Evolutionary conservation across 1,140 invertebrate genomes (phyloP), one percentile per base, ranked within the genome.

Genomic region (Amyelois transitella): DNA sequence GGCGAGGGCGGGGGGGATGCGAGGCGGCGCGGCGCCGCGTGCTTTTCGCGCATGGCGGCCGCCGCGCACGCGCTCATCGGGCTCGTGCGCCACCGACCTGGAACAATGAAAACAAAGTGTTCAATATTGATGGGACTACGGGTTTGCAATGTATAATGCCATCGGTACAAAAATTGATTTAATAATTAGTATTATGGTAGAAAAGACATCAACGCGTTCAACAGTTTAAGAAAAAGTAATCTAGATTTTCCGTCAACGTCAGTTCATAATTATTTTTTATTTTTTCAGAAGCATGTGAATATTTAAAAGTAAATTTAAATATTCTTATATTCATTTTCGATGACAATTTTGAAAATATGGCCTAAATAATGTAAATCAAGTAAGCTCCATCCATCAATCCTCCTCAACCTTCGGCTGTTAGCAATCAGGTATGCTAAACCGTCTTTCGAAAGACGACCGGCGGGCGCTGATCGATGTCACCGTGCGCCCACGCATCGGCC

Each of bases 1-100:
- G 78, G 77, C 45, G 77, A 78, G 19, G 76, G 62, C 51, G 86
- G 80, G 66, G 83, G 79, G 60, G 88, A 88, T 70, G 77, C 83
- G 66, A 80, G 86, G 84, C 75, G 88, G 79, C 79, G 88, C 82
- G 81, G 86, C 76, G 79, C 86, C 86, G 86, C 81, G 87, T 88
- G 81, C 79, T 86, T 85, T 80, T 87, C 78, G 83, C 85, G 83
- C 87, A 88, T 84, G 78, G 81, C 84, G 79, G 79, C 81, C 81
- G 81, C 81, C 75, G 84, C 84, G 82, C 84, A 86, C 84, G 82
- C 82, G 81, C 84, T 87, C 84, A 87, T 87, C 75, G 79, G 84
- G 82, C 84, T 87, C 84, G 82, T 76, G 84, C 84, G 84, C 81
- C 79, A 84, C 81, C 81, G 72, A 86, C 81, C 84, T 86, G 80